Evolutionary conservation across 1,140 invertebrate species (phyloP).

Genomic region (Bathynomus jamesi): DNA sequence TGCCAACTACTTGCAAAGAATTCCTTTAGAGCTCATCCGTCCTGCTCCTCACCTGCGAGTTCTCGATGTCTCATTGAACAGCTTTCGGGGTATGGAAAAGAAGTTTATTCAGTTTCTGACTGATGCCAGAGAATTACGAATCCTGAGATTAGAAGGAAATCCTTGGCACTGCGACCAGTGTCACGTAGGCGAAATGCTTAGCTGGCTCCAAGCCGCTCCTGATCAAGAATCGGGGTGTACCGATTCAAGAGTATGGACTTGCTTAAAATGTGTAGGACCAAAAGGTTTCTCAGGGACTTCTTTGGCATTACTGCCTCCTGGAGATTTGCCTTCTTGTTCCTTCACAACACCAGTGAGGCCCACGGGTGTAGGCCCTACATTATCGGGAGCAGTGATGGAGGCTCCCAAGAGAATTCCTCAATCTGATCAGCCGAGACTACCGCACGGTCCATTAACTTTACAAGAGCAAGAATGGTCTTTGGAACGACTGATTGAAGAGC

Average conservation of each 20-base stretch:
- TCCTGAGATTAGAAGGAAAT: constrained; percentile 53
- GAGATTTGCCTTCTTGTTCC: constrained; percentile 26
- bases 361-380: constrained; percentile 21
- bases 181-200: constrained; percentile 40
- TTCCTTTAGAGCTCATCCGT: constrained; percentile 51
- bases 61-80: constrained; percentile 57
- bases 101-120: constrained; percentile 49
- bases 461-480: constrained; percentile 25
- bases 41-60: constrained; percentile 50
- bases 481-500: constrained; percentile 12
- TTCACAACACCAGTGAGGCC: constrained; percentile 20
- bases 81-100: constrained; percentile 52
- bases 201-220: constrained; percentile 39
- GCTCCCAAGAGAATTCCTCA: constrained; percentile 3
- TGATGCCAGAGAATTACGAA: constrained; percentile 41
- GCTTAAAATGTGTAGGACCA: constrained; percentile 33
- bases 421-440: constrained; percentile 19
- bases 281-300: constrained; percentile 21
- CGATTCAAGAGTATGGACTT: constrained; percentile 33
- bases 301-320: constrained; percentile 42
- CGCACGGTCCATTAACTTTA: constrained; percentile 22
- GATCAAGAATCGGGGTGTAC: constrained; percentile 34
- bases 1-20: constrained; percentile 49
- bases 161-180: constrained; percentile 60
- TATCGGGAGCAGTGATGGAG: constrained; percentile 14